Percentiles rank a stretch among this genome's conserved stretches.
Conservation (phyloP, 2,797 vertebrate species). For the Crax fasciolata region DNA sequence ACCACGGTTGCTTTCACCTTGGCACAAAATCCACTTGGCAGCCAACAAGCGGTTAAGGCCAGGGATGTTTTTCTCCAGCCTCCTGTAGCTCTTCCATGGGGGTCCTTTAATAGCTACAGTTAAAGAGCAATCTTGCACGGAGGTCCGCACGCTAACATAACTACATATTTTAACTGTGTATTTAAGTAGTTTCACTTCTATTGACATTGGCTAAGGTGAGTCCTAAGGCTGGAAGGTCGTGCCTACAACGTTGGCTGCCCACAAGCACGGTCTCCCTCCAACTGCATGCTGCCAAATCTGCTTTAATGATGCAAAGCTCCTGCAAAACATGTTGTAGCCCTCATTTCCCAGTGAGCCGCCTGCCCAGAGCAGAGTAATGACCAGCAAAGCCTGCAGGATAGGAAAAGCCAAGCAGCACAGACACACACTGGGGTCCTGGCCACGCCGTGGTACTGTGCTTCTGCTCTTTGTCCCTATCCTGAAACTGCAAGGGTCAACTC, state of each 20-base stretch:
- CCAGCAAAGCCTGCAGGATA: background rate
- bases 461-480: background rate
- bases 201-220: constrained; percentile 57
- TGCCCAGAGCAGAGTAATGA: background rate
- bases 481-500: background rate
- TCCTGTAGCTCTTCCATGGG: background rate
- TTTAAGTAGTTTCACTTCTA: constrained; percentile 55
- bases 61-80: background rate
- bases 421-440: background rate
- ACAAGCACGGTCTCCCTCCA: background rate
- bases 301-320: background rate
- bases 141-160: constrained; percentile 73
- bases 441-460: background rate
- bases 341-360: background rate
- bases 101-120: background rate
- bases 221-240: background rate
- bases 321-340: constrained; percentile 13
- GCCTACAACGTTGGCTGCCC: background rate
- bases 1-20: background rate
- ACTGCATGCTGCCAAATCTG: background rate
- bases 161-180: constrained; percentile 63
- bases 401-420: background rate
- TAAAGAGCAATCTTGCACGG: constrained; percentile 50
- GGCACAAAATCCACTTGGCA: background rate
- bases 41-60: background rate